Conservation (phyloP, 2,113 vertebrate species). For the Oriolus oriolus region DNA sequence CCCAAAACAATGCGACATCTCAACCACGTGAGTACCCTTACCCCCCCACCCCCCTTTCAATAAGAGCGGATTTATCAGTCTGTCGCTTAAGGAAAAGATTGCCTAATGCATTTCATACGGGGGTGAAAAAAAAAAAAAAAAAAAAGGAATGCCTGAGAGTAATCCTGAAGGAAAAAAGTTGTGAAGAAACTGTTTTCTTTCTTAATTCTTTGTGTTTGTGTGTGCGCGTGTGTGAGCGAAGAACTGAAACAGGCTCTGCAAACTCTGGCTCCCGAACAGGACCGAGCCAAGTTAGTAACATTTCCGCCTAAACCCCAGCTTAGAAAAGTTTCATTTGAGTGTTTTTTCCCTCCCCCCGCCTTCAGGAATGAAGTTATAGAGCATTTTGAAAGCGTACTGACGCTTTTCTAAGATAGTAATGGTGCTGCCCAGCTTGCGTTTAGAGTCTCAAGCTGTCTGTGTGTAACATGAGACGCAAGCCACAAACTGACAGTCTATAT, state of each 20-base stretch:
- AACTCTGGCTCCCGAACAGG: not conserved
- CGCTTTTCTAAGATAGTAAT: conserved; percentile 10
- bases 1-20: conserved; percentile 27
- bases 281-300: not conserved
- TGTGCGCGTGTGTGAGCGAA: not conserved
- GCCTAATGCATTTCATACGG: not conserved
- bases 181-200: not conserved
- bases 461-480: conserved; percentile 59
- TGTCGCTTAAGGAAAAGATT: not conserved
- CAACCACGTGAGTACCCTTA: conserved; percentile 66
- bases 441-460: conserved; percentile 13
- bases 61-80: not conserved
- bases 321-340: conserved; percentile 5
- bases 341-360: not conserved
- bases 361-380: conserved; percentile 23
- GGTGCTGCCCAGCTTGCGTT: not conserved
- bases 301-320: not conserved
- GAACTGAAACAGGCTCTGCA: not conserved
- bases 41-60: not conserved
- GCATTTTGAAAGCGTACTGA: not conserved
- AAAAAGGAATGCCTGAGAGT: not conserved
- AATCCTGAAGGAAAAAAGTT: not conserved
- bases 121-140: not conserved
- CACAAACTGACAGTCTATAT: conserved; percentile 62
- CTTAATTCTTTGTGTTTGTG: not conserved